Conservation (phyloP, 1,140 invertebrate genomes). For the Atta cephalotes region DNA sequence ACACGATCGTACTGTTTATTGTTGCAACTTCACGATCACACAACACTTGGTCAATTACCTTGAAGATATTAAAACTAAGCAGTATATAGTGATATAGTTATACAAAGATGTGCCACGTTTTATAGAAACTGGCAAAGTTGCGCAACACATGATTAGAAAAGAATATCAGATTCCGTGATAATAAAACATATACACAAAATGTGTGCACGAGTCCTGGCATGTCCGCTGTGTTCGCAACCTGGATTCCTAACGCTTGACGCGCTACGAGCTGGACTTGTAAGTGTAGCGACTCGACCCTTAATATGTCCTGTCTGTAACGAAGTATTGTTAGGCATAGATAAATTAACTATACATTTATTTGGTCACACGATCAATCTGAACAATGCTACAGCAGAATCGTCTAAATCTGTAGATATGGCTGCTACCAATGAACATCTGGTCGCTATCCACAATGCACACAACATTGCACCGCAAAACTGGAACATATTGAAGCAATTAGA, state of each 20-base stretch:
- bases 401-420: conserved; percentile 46
- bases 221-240: conserved; percentile 91
- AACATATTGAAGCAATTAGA: conserved; percentile 39
- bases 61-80: neutral
- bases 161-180: neutral
- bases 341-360: conserved; percentile 94
- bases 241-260: conserved; percentile 90
- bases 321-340: conserved; percentile 91
- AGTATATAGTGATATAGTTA: neutral
- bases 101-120: neutral
- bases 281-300: conserved; percentile 91
- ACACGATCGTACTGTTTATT: conserved; percentile 21
- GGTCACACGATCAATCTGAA: conserved; percentile 87
- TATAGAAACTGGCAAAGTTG: neutral
- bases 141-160: neutral
- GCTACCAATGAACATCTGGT: conserved; percentile 5
- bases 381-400: conserved; percentile 50
- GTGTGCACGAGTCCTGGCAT: conserved; percentile 89
- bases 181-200: conserved; percentile 78
- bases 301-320: conserved; percentile 92
- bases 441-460: conserved; percentile 46
- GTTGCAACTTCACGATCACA: neutral
- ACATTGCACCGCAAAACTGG: conserved; percentile 59
- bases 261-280: conserved; percentile 90
- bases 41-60: neutral